Base-by-base conservation (phyloP, 2,888 invertebrate genomes). In the Syrista parreyssii region DNA sequence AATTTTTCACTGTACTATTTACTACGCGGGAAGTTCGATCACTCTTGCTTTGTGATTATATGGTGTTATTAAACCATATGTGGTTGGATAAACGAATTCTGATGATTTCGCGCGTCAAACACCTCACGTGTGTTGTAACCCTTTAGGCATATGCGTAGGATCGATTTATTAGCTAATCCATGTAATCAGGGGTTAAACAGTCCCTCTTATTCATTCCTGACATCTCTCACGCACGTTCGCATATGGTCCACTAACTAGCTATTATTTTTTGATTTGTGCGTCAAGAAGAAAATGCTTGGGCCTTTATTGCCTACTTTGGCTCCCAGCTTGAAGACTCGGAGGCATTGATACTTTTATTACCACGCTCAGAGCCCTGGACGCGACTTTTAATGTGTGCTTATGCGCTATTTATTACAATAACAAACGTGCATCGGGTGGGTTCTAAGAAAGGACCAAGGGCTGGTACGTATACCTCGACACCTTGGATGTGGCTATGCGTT, bases 231-330 rank as follows among this genome's bases (percentile, higher is more conserved):
- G 84, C 79, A 55, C 36, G 76, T 74, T 76, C 79, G 74, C 74
- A 68, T 74, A 79, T 79, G 76, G 76, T 74, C 74, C 76, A 82
- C 85, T 84, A 87, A 84, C 87, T 84, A 84, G 83, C 84, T 82
- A 86, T 87, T 86, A 86, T 82, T 86, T 86, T 87, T 85, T 86
- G 84, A 87, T 87, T 87, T 85, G 85, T 84, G 83, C 82, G 78
- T 81, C 68, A 77, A 75, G 36, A 74, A 77, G 79, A 77, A 68
- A 32, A 31, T 32, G 71, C 80, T 73, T 75, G 76, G 78, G 30
- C 76, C 79, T 84, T 83, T 83, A 82, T 83, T 82, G 81, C 79
- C 80, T 74, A 78, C 79, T 82, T 82, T 82, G 75, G 78, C 76
- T 73, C 76, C 34, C 71, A 74, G n/a, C 33, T 74, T 74, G 74